phyloP scores from a whole-genome alignment of 2,797 vertebrate genomes.

The Tapirus indicus region DNA sequence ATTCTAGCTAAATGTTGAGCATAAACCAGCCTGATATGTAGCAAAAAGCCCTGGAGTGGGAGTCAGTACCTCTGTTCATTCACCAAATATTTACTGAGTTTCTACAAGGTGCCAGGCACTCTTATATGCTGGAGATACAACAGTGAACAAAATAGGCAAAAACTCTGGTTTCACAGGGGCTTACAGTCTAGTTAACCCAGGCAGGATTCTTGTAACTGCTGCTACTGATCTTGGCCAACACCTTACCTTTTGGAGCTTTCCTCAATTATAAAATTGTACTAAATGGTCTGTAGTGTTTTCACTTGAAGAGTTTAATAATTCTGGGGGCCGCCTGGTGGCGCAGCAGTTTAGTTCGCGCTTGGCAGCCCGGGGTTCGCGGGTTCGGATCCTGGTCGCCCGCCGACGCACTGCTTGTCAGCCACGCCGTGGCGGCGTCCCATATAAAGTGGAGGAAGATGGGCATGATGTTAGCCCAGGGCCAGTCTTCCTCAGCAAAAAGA shows the following conservation, averaged over 20 bases:
- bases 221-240: constrained; percentile 25
- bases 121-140: neutral
- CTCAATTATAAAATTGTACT: constrained; percentile 31
- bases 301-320: constrained; percentile 54
- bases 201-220: neutral
- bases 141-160: constrained; percentile 14
- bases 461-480: no score
- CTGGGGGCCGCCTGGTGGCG: no score
- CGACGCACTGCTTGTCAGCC: no score
- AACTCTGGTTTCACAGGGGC: neutral
- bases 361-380: no score
- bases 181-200: neutral
- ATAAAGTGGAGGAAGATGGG: no score
- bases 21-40: constrained; percentile 27
- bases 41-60: neutral
- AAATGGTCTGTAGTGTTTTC: constrained; percentile 13
- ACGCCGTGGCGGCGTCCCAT: no score
- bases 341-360: no score
- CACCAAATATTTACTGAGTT: neutral
- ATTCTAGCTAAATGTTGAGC: constrained; percentile 42
- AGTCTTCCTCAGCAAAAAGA: no score
- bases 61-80: neutral
- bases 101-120: neutral
- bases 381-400: no score
- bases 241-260: constrained; percentile 35